Base-by-base conservation (phyloP, 2,888 invertebrate genomes). In the Lordiphosa fenestrarum region DNA sequence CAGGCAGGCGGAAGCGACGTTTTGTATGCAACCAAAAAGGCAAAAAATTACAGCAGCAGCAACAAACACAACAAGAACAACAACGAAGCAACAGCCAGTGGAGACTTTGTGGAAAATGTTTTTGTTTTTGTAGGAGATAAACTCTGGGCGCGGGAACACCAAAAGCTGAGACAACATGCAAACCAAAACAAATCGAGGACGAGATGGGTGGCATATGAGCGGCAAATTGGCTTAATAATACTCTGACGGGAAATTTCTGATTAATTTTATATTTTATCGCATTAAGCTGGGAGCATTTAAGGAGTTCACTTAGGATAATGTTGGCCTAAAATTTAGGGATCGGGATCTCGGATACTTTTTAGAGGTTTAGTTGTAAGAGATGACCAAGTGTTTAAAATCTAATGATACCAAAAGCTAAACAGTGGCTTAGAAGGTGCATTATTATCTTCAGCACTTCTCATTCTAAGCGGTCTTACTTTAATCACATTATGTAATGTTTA, bases 81-180 rank as follows among this genome's bases (percentile, higher is more conserved):
- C 25, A 44, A 33, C 30, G 15, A 33, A 44, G 44, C 44, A 44
- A 44, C 10, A 44, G 44, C 30, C 25, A 57, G 39, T 51, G 64
- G 59, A 66, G 78, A 78, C 66, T 76, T 76, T 66, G 25, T 71
- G 66, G 30, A 71, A 48, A 15, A 12, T 46, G 9, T 9, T 56
- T 41, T 66, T 62, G 62, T 54, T 61, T 62, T 66, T 66, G 56
- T 55, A 38, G 41, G 55, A 62, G 30, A 30, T 30, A 30, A 30
- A 30, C 30, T 30, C 30, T 30, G 30, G 5, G 30, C 52, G 67
- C 61, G 52, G 52, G 69, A 74, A 70, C 52, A 42, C 50, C 41
- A 46, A 64, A 74, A 77, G 72, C 77, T 76, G 75, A 80, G 61
- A 60, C 55, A 81, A 74, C 74, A 72, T 49, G 15, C 58, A 53